Base-by-base conservation (phyloP, 1,140 invertebrate genomes). In the Dermatophagoides farinae region DNA sequence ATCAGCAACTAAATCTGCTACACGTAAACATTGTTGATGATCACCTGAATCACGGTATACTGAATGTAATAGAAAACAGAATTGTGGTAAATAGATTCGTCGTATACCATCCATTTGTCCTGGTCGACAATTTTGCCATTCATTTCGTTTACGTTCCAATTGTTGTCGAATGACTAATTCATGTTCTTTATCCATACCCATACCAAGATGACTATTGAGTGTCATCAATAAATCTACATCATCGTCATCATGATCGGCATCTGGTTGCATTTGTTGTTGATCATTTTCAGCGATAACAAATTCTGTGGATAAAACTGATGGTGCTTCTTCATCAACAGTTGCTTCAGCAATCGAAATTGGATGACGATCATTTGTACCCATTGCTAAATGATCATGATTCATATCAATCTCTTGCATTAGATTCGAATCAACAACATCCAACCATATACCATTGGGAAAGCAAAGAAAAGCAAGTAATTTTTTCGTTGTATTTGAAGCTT, bases 371-470 rank as follows among this genome's bases (percentile, higher is more conserved):
- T 11, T 20, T 12, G 47, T 12, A 11, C 8, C 47, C 1, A 20
- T 16, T 16, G 41, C 11, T 16, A 2, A 10, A 43, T 11, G 12
- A 43, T 43, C 41, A 6, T 14, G n/a, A 43, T 43, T 18, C 41
- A 18, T 43, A 43, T 43, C 2, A 10, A 43, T 16, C 5, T 52
- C 20, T 38, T 25, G 11, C 50, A 52, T 52, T 2, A 55, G n/a
- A 39, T 23, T 51, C 40, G 44, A 49, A 6, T 25, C 47, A 14
- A 58, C 59, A 16, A 91, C 88, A 23, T 81, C 78, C 59, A 95
- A 75, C 89, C 89, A 96, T 37, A 88, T 87, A 46, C 83, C 84
- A 65, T 87, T 82, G 43, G 87, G 83, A 69, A 93, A 93, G 1
- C 89, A 69, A 25, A 96, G 69, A 9, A 93, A 82, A 72, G 92